A percentile compares a stretch with the other conserved stretches of the same genome.
These are phyloP conservation scores for Anseranas semipalmata DNA, from an alignment of 2,113 vertebrate genomes.

Conservation along the genomic window DNA sequence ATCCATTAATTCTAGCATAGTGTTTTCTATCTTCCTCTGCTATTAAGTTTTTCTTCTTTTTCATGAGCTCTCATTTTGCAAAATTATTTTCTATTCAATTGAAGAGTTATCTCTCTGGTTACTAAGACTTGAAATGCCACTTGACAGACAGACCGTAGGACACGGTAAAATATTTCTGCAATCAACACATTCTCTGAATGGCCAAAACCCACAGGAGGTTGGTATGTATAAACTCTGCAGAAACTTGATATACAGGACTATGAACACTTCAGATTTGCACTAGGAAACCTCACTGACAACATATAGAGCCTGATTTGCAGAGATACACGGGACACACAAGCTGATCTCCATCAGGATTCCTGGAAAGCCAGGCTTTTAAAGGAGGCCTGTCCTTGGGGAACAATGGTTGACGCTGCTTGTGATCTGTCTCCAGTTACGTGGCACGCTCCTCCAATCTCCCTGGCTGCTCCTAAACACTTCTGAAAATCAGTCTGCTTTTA, in stretches of 20 bases:
- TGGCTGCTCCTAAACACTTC: background rate
- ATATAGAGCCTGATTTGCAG: background rate
- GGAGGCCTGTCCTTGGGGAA: background rate
- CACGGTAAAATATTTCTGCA: background rate
- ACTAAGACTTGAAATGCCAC: background rate
- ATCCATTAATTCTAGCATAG: background rate
- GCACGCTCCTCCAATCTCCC: background rate
- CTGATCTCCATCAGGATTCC: background rate
- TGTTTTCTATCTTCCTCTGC: background rate
- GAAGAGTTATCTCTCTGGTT: background rate
- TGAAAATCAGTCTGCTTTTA: background rate
- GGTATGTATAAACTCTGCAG: background rate
- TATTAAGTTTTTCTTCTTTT: background rate
- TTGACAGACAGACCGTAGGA: accelerated
- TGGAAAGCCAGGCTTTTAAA: background rate
- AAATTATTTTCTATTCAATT: background rate
- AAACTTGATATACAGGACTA: background rate
- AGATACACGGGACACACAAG: background rate
- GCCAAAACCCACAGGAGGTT: background rate
- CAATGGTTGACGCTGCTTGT: background rate
- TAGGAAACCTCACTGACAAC: background rate
- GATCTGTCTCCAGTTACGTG: background rate
- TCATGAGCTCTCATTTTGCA: background rate
- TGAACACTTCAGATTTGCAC: background rate
- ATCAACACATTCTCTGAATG: background rate